A percentile compares a stretch with the other conserved stretches of the same genome.
Conservation (phyloP, 2,888 invertebrate species). For the Oscheius sp. region DNA sequence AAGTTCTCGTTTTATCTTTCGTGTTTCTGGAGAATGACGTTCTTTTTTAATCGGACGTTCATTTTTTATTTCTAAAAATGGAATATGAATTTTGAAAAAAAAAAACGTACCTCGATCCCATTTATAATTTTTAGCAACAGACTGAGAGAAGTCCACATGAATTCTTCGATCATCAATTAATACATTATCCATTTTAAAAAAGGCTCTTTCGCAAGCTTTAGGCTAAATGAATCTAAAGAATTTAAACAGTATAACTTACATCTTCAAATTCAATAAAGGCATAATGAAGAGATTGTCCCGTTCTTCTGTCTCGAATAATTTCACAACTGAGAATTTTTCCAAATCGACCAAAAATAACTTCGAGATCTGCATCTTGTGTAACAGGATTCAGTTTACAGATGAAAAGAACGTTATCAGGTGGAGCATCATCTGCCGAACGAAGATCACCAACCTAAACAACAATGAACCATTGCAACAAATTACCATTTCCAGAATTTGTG, state of each 20-base stretch:
- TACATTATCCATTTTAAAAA: conserved; percentile 99
- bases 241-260: conserved; percentile 49
- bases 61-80: background rate
- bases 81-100: background rate
- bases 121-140: conserved; percentile 82
- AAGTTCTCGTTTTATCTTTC: background rate
- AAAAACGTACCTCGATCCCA: conserved; percentile 28
- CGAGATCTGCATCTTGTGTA: conserved; percentile 87
- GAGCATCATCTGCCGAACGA: conserved; percentile 94
- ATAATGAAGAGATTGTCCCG: conserved; percentile 94
- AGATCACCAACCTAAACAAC: conserved; percentile 82
- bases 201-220: conserved; percentile 88
- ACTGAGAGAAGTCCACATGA: conserved; percentile 99
- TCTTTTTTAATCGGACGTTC: background rate
- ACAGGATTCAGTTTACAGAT: conserved; percentile 99
- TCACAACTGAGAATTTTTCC: conserved; percentile 78
- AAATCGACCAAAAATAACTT: conserved; percentile 90
- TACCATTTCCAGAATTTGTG: conserved; percentile 94
- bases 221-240: conserved; percentile 60
- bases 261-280: conserved; percentile 97
- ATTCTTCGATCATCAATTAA: conserved; percentile 97
- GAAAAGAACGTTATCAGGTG: conserved; percentile 98
- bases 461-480: background rate
- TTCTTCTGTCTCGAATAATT: conserved; percentile 85
- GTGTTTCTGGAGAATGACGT: background rate